Base-by-base conservation (phyloP, 2,888 invertebrate genomes). In the Ormyrus nitidulus region DNA sequence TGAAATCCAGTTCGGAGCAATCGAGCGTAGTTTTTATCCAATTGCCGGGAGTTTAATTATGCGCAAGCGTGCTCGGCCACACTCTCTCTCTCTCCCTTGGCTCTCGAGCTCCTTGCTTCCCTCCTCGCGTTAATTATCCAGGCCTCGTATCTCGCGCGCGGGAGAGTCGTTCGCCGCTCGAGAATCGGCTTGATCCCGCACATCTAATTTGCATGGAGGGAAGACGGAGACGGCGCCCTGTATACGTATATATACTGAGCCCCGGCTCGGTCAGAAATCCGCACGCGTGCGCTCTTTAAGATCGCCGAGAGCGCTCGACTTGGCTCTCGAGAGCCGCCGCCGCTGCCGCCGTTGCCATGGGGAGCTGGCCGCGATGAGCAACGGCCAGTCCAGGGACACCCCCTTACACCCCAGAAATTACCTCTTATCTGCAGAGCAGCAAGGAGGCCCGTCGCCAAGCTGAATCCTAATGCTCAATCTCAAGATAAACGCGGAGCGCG, bases 391-490 rank as follows among this genome's bases (percentile, higher is more conserved):
- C 83, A 87, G 87, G 86, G 19, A 87, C 88, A 77, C 69, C 48
- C 59, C 54, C 68, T 62, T 85, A 85, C 84, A 83, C 84, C 84
- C 85, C 83, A 88, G 89, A 89, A 89, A 89, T 89, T 89, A 88
- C 86, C 88, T 88, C 88, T 89, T 89, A 89, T 89, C 89, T 89
- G 84, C 85, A 3, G 84, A 85, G 84, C 84, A 84, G 86, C 89
- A 88, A 87, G 85, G 13, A 66, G 87, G 59, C 85, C 83, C 84
- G 83, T 84, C 83, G 86, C 84, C 34, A 34, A 34, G 85, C 86
- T 87, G 87, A 83, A 83, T 83, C 64, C 83, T 81, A 83, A 83
- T 81, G 76, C 77, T 83, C 80, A 86, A 88, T 89, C 88, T 88
- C 86, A 66, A 72, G 72, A 78, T 78, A 78, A 72, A 72, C 72